phyloP scores from a whole-genome alignment of 2,113 vertebrate species.

The Tylochromis polylepis region DNA sequence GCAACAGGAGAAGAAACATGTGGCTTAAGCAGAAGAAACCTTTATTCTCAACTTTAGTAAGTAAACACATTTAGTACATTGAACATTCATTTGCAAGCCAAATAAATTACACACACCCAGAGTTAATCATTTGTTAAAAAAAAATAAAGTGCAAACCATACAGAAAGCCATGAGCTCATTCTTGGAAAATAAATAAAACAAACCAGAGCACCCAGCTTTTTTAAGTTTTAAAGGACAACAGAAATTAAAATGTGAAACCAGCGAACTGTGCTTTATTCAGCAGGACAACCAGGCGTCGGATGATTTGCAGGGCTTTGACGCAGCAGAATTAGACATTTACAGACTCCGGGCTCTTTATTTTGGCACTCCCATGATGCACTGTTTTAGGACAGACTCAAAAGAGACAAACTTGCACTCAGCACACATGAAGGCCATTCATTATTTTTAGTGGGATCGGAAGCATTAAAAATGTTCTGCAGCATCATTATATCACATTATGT shows the following conservation, averaged over 20 bases:
- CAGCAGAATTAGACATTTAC: background rate
- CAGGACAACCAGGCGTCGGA: background rate
- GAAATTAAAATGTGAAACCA: background rate
- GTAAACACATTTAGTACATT: slow-evolving; percentile 41
- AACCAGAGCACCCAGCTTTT: background rate
- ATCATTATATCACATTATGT: background rate
- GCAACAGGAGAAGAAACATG: background rate
- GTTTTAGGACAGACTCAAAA: background rate
- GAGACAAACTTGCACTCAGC: background rate
- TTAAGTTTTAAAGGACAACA: background rate
- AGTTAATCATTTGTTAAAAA: slow-evolving; percentile 23
- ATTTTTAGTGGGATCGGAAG: background rate
- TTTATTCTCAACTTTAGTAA: slow-evolving; percentile 49
- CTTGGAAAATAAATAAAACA: slow-evolving; percentile 23
- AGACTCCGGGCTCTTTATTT: background rate
- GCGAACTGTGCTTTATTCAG: background rate
- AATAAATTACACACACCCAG: slow-evolving; percentile 38
- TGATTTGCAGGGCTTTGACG: background rate
- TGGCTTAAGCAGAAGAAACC: slow-evolving; percentile 15
- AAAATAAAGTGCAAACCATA: slow-evolving; percentile 42
- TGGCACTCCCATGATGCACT: slow-evolving; percentile 25
- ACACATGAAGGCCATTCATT: background rate
- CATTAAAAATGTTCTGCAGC: background rate
- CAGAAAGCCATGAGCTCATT: slow-evolving; percentile 14
- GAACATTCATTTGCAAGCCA: slow-evolving; percentile 41